A percentile compares a stretch with the other conserved stretches of the same genome.
Conservation (phyloP, 1,140 invertebrate species). For the Euura lappo region DNA sequence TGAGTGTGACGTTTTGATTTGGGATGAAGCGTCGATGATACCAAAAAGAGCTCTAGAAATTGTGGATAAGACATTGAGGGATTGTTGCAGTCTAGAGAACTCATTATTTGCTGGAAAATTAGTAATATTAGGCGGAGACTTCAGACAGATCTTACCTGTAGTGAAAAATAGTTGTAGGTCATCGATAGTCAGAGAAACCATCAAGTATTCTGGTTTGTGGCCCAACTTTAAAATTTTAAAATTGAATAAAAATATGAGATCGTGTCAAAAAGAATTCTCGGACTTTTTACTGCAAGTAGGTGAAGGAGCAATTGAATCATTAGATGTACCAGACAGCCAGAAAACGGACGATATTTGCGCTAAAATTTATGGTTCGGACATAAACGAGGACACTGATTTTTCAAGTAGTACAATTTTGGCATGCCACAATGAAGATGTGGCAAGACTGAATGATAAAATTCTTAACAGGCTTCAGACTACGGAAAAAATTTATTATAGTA, state of each 20-base stretch:
- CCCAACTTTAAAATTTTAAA: neutral
- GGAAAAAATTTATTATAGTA: too few species aligned
- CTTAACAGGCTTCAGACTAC: too few species aligned
- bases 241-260: neutral
- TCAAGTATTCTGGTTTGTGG: neutral
- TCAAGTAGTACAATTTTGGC: too few species aligned
- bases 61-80: neutral
- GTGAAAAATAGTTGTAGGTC: too few species aligned
- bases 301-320: neutral
- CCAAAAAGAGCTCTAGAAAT: conserved; percentile 20
- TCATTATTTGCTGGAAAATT: neutral
- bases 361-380: conserved; percentile 6
- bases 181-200: neutral
- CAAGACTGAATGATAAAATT: too few species aligned
- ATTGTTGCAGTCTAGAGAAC: neutral
- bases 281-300: neutral
- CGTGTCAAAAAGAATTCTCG: neutral
- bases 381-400: neutral
- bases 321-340: neutral
- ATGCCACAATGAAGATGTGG: too few species aligned
- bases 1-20: too few species aligned
- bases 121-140: neutral
- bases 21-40: conserved; percentile 1
- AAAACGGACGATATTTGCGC: conserved; percentile 5
- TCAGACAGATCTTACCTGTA: too few species aligned